Evolutionary conservation across 1,140 invertebrate genomes (phyloP).

Genomic region (Venustaconcha ellipsiformis): DNA sequence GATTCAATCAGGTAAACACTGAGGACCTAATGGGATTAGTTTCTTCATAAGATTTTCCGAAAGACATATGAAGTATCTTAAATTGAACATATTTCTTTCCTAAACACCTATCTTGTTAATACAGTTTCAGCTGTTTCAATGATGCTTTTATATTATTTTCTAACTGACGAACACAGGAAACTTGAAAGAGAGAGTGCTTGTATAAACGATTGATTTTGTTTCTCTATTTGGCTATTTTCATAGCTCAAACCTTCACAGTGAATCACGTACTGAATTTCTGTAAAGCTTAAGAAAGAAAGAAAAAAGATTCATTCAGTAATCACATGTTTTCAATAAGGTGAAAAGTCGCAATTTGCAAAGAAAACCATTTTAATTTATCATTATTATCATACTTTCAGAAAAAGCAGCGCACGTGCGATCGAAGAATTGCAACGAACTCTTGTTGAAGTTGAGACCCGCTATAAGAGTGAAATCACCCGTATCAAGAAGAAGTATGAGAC

Average conservation of each 20-base stretch:
- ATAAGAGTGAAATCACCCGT: slow-evolving; percentile 66
- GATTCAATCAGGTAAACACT: slow-evolving; percentile 62
- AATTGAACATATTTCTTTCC: too few species aligned
- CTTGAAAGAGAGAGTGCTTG: too few species aligned
- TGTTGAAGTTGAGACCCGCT: slow-evolving; percentile 67
- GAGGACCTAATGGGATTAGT: too few species aligned
- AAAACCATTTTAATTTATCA: slow-evolving; percentile 5
- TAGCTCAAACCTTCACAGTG: too few species aligned
- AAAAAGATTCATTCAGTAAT: not conserved
- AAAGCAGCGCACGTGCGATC: slow-evolving; percentile 65
- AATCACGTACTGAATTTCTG: not conserved
- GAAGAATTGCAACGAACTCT: slow-evolving; percentile 68
- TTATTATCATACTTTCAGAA: slow-evolving; percentile 42
- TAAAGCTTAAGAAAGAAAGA: not conserved
- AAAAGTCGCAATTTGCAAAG: not conserved
- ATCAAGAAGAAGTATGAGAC: slow-evolving; percentile 70
- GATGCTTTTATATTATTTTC: not conserved
- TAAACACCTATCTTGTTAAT: not conserved
- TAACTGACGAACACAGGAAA: too few species aligned
- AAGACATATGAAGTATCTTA: too few species aligned
- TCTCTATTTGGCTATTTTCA: too few species aligned
- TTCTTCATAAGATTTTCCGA: too few species aligned
- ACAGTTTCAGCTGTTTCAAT: slow-evolving; percentile 2
- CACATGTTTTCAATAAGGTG: not conserved
- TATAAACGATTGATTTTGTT: too few species aligned